These are phyloP conservation scores for Maniola jurtina DNA, from an alignment of 1,140 invertebrate genomes.

Conservation along the genomic window DNA sequence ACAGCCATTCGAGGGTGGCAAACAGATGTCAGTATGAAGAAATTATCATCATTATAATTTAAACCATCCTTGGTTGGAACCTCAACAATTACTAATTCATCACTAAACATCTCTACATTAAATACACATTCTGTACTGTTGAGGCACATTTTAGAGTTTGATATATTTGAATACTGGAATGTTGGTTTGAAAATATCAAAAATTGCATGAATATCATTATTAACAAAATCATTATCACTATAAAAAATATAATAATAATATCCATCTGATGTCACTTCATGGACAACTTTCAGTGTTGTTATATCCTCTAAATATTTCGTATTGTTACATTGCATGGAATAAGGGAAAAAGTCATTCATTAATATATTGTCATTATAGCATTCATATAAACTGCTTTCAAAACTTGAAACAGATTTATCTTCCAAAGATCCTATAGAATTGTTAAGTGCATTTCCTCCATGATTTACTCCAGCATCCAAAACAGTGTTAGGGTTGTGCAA, in stretches of 20 bases:
- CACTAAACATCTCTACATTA: conserved; percentile 83
- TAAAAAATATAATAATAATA: conserved; percentile 94
- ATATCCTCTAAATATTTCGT: conserved; percentile 83
- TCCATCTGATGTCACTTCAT: conserved; percentile 85
- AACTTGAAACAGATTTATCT: conserved; percentile 85
- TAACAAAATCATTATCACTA: conserved; percentile 88
- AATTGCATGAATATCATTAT: conserved; percentile 88
- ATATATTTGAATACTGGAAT: conserved; percentile 86
- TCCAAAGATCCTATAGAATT: conserved; percentile 74
- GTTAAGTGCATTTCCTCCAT: conserved; percentile 86
- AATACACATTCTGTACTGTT: conserved; percentile 88
- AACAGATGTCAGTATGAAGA: conserved; percentile 83
- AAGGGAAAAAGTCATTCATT: conserved; percentile 83
- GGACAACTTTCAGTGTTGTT: conserved; percentile 81
- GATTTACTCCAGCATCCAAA: conserved; percentile 85
- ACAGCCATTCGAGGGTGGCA: conserved; percentile 88
- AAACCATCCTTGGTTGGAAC: conserved; percentile 89
- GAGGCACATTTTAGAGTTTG: conserved; percentile 83
- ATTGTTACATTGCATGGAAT: conserved; percentile 82
- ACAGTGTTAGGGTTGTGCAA: conserved; percentile 81
- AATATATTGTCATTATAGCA: conserved; percentile 88
- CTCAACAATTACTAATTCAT: conserved; percentile 89
- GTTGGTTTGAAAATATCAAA: conserved; percentile 92
- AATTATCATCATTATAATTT: conserved; percentile 85
- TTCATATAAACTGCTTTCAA: conserved; percentile 85